Percentiles rank a stretch among this genome's conserved stretches.
phyloP scores from a whole-genome alignment of 2,797 vertebrate species.

The Coranthus polyacanthus region DNA sequence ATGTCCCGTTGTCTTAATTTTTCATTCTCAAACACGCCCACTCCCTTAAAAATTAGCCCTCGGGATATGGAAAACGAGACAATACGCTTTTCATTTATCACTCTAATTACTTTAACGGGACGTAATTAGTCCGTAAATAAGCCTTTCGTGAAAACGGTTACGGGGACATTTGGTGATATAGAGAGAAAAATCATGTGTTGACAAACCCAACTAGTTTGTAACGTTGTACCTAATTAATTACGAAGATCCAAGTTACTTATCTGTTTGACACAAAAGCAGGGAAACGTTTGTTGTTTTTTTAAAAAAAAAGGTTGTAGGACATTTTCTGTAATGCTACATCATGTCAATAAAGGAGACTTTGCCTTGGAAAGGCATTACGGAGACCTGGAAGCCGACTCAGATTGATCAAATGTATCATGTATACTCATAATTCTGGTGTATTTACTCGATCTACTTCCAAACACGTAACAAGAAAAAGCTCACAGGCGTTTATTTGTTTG shows the following conservation, averaged over 20 bases:
- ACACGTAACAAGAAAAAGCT: too few species aligned
- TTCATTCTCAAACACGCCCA: slow-evolving; percentile 72
- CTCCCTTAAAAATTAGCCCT: slow-evolving; percentile 55
- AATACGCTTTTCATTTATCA: slow-evolving; percentile 35
- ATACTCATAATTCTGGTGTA: too few species aligned
- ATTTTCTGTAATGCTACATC: neutral
- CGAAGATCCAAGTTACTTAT: neutral
- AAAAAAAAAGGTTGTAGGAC: neutral
- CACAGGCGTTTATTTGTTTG: too few species aligned
- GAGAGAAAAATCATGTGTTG: neutral
- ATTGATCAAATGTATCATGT: too few species aligned
- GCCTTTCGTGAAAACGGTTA: too few species aligned
- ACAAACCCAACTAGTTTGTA: neutral
- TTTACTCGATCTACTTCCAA: too few species aligned
- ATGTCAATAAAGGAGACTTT: slow-evolving; percentile 16
- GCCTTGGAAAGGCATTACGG: too few species aligned
- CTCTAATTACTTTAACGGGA: neutral
- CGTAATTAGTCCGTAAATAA: neutral
- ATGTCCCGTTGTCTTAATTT: slow-evolving; percentile 28
- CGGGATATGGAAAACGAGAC: slow-evolving; percentile 59
- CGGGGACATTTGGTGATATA: fast-evolving
- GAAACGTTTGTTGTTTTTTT: fast-evolving
- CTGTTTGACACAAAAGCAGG: neutral
- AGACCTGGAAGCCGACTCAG: neutral
- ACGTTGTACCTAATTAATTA: slow-evolving; percentile 3